Base-by-base conservation (phyloP, 2,797 vertebrate species). In the Ambastaia sidthimunki region DNA sequence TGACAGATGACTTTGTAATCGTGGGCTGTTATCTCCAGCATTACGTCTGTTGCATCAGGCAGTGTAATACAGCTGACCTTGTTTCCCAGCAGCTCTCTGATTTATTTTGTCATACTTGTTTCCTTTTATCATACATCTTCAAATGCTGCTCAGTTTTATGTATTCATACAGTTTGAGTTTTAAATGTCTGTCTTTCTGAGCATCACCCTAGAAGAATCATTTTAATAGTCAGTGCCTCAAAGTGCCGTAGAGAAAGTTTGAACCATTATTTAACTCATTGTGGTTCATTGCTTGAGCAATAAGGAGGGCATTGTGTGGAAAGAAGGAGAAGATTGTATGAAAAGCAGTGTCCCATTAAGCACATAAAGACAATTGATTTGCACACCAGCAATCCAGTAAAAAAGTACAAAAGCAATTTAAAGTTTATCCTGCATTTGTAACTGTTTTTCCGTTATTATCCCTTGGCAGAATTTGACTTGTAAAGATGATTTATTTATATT, bases 21-120 rank as follows among this genome's bases (percentile, higher is more conserved):
- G 54, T 73, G 68, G 66, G 18, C 59, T 25, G 19, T 72, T 76
- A 71, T 48, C 74, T 55, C 55, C 55, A 55, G 76, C 25, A 6
- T 80, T 80, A 69, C 4, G 18, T 25, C 70, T 76, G 41, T 84
- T 82, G 79, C 80, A 76, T 76, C 74, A 80, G 76, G 52, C 65
- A 59, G 57, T 50, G n/a, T 79, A 71, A 82, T 80, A 48, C 34
- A 63, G 16, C 67, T 76, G 68, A 82, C 69, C 77, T 72, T 66
- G 75, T 82, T 80, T 72, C 18, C 25, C 28, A 28, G 28, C 28
- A 28, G 28, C 28, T 28, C 28, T 2, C 31, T 67, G 76, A 71
- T 80, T 72, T 15, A 23, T 66, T 71, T 82, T 34, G 48, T 70
- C 59, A 76, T 63, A 34, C 25, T 37, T 34, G 37, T 28, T 67